These are phyloP conservation scores for Malacoraja senta DNA, from an alignment of 2,797 vertebrate genomes.

Conservation along the genomic window DNA sequence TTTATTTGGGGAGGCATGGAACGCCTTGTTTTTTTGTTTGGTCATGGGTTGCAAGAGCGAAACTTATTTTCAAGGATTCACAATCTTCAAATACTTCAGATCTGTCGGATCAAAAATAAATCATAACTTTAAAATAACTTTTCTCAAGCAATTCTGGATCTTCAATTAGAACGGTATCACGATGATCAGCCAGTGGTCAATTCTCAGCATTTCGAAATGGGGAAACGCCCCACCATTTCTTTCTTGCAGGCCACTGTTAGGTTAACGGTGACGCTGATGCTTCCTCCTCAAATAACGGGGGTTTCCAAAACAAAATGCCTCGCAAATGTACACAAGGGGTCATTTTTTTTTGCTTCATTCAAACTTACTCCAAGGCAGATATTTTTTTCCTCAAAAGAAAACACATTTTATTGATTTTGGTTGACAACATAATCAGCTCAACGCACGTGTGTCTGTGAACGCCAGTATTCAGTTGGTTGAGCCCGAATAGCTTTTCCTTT, in stretches of 20 bases:
- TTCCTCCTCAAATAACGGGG: slow-evolving; percentile 49
- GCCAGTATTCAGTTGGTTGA: slow-evolving; percentile 84
- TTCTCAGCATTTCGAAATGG: slow-evolving; percentile 31
- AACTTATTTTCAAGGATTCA: slow-evolving; percentile 33
- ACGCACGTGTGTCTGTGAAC: slow-evolving; percentile 82
- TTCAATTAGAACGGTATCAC: slow-evolving; percentile 25
- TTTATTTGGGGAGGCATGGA: slow-evolving; percentile 21
- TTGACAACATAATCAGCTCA: slow-evolving; percentile 81
- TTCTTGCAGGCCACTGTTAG: slow-evolving; percentile 41
- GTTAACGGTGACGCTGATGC: slow-evolving; percentile 60
- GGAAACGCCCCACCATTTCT: slow-evolving; percentile 27
- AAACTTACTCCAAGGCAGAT: slow-evolving; percentile 96
- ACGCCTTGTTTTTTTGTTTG: slow-evolving; percentile 28
- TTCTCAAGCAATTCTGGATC: slow-evolving; percentile 35
- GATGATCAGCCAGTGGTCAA: slow-evolving; percentile 30
- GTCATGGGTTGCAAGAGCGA: slow-evolving; percentile 26
- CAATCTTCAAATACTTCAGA: slow-evolving; percentile 35
- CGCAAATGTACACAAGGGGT: slow-evolving; percentile 57
- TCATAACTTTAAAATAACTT: slow-evolving; percentile 18
- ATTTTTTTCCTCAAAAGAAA: slow-evolving; percentile 93
- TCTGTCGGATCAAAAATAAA: slow-evolving; percentile 31
- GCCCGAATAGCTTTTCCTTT: slow-evolving; percentile 81
- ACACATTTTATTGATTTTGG: slow-evolving; percentile 98
- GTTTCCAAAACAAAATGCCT: slow-evolving; percentile 51
- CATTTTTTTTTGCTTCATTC: slow-evolving; percentile 55